A percentile compares a stretch with the other conserved stretches of the same genome.
Evolutionary conservation across 2,113 vertebrate species (phyloP).

Genomic region (Silurus asotus): DNA sequence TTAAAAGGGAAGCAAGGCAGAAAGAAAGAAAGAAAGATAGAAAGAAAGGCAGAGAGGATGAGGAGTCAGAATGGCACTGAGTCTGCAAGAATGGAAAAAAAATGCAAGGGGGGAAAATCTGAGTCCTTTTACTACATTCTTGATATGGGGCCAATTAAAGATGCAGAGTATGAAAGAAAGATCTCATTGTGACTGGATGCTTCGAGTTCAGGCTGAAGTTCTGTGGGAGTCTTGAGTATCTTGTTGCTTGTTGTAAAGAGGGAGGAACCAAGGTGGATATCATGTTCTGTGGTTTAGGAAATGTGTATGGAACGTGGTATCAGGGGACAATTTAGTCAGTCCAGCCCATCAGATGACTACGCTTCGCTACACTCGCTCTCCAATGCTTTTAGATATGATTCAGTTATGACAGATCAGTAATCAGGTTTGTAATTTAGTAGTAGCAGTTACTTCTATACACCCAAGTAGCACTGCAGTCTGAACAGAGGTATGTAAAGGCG

Average conservation of each 20-base stretch:
- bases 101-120: slow-evolving; percentile 42
- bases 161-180: slow-evolving; percentile 48
- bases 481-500: neutral
- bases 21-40: slow-evolving; percentile 37
- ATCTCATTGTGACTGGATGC: slow-evolving; percentile 40
- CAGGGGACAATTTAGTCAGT: slow-evolving; percentile 30
- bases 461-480: neutral
- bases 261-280: slow-evolving; percentile 41
- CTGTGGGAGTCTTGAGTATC: slow-evolving; percentile 40
- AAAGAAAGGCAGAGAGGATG: slow-evolving; percentile 34
- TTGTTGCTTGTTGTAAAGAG: slow-evolving; percentile 35
- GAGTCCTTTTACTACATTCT: slow-evolving; percentile 53
- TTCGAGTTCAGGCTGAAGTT: slow-evolving; percentile 34
- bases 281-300: slow-evolving; percentile 49
- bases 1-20: slow-evolving; percentile 44
- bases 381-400: slow-evolving; percentile 20
- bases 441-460: neutral
- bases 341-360: slow-evolving; percentile 24
- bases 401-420: slow-evolving; percentile 6
- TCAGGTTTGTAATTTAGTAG: slow-evolving; percentile 17
- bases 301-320: slow-evolving; percentile 53
- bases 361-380: slow-evolving; percentile 6
- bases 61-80: slow-evolving; percentile 51
- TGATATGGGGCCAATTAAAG: slow-evolving; percentile 52
- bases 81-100: slow-evolving; percentile 47